Base-by-base conservation (phyloP, 2,888 invertebrate species). In the Sceliomorpha sp. region DNA sequence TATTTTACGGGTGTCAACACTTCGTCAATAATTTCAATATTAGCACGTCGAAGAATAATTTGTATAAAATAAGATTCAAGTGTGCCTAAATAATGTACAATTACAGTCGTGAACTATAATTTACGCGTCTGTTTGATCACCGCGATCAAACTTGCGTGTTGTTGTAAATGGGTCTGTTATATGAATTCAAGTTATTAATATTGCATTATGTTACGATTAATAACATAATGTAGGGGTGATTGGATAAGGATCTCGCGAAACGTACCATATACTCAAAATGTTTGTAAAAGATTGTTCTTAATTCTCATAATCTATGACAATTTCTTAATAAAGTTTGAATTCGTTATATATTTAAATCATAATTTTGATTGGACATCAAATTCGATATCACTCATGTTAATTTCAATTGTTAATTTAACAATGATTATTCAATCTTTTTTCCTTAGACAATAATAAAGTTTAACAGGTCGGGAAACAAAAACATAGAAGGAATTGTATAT, bases 161-260 rank as follows among this genome's bases (percentile, higher is more conserved):
- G 47, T 32, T 62, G 45, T 42, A 17, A 47, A 14, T 31, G 15
- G 9, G 39, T 58, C 37, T 50, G 15, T 66, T 51, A 37, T 60
- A 50, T 37, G 40, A 62, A 60, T 56, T 51, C 37, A 2, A n/a
- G 20, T 51, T 51, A 66, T 58, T 66, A 32, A 40, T 58, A 47
- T 48, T 20, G 31, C 50, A 39, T 50, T 32, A 50, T 34, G 26
- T 12, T 15, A 27, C 26, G 44, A 55, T 55, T 44, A 26, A 15
- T 27, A 27, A 37, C 42, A 5, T 15, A 29, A 31, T 13, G 10
- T 9, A 29, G 26, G 39, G 13, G 34, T n/a, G 9, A 8, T 7
- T 15, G 8, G 50, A 51, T 51, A 39, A 36, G 5, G 13, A 50
- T 50, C 50, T 36, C 10, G 37, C 4, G 1, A 15, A 37, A 37